Evolutionary conservation across 2,113 vertebrate genomes (phyloP).

Genomic region (Suncus etruscus): DNA sequence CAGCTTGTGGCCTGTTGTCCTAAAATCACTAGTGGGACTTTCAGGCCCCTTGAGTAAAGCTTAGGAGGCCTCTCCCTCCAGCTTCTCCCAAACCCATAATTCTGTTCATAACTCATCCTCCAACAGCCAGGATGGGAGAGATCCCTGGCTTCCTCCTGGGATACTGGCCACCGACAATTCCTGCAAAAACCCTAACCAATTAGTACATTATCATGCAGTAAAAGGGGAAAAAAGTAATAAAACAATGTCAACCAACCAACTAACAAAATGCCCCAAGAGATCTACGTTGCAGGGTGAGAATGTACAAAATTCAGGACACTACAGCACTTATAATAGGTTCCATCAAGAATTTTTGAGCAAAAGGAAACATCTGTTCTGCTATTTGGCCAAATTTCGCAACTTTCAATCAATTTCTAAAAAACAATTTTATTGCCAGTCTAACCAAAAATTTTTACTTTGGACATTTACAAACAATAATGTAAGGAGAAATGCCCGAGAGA

Average conservation of each 20-base stretch:
- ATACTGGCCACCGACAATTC: too few relatives aligned
- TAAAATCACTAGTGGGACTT: too few relatives aligned
- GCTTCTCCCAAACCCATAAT: too few relatives aligned
- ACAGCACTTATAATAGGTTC: background rate
- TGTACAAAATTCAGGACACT: slow-evolving; percentile 12
- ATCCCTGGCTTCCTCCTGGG: too few relatives aligned
- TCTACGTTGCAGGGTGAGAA: slow-evolving; percentile 5
- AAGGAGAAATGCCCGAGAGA: slow-evolving; percentile 21
- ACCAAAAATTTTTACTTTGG: slow-evolving; percentile 21
- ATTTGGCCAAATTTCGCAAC: slow-evolving; percentile 47
- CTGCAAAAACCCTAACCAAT: slow-evolving; percentile 48
- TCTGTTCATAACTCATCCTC: too few relatives aligned
- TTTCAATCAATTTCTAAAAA: slow-evolving; percentile 56
- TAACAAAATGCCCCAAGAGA: slow-evolving; percentile 45
- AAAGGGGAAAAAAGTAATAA: background rate
- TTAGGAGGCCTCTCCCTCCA: too few relatives aligned
- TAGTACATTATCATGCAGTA: slow-evolving; percentile 63
- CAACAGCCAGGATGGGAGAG: too few relatives aligned
- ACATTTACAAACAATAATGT: slow-evolving; percentile 23
- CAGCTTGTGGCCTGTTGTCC: too few relatives aligned
- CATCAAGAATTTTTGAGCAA: background rate
- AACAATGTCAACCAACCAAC: background rate
- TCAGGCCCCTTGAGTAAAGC: too few relatives aligned
- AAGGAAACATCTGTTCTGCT: background rate
- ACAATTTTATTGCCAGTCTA: slow-evolving; percentile 25